These are phyloP conservation scores for Heliconius hewitsoni DNA, from an alignment of 1,140 invertebrate species.

Conservation along the genomic window DNA sequence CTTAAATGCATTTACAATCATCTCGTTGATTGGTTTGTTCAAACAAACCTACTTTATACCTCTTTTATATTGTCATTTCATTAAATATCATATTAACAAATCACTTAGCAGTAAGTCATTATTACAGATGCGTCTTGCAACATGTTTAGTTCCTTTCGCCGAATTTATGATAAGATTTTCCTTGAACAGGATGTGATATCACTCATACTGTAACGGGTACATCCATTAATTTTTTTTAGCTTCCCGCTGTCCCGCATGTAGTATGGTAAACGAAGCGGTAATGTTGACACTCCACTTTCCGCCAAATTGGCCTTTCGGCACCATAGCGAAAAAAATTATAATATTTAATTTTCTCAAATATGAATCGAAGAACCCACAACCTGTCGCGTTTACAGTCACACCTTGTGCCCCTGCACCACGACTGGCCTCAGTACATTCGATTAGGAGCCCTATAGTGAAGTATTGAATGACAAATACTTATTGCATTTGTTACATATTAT, in stretches of 20 bases:
- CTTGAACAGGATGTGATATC: background rate
- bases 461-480: slow-evolving; percentile 13
- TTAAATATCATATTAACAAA: slow-evolving; percentile 7
- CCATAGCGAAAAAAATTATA: too few relatives aligned
- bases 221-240: too few relatives aligned
- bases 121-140: background rate
- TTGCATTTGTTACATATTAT: slow-evolving; percentile 7
- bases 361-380: too few relatives aligned
- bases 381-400: too few relatives aligned
- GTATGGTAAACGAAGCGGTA: too few relatives aligned
- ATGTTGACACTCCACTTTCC: too few relatives aligned
- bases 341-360: too few relatives aligned
- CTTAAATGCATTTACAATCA: background rate
- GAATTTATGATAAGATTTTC: background rate
- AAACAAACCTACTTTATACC: background rate
- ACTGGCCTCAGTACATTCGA: background rate
- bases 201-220: background rate
- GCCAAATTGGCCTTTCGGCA: too few relatives aligned
- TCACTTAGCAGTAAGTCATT: background rate
- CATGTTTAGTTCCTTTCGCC: background rate
- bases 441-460: slow-evolving; percentile 9
- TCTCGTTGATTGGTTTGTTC: background rate
- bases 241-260: too few relatives aligned
- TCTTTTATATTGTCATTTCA: background rate
- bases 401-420: too few relatives aligned